Base-by-base conservation (phyloP, 2,888 invertebrate species). In the Timandra comae region DNA sequence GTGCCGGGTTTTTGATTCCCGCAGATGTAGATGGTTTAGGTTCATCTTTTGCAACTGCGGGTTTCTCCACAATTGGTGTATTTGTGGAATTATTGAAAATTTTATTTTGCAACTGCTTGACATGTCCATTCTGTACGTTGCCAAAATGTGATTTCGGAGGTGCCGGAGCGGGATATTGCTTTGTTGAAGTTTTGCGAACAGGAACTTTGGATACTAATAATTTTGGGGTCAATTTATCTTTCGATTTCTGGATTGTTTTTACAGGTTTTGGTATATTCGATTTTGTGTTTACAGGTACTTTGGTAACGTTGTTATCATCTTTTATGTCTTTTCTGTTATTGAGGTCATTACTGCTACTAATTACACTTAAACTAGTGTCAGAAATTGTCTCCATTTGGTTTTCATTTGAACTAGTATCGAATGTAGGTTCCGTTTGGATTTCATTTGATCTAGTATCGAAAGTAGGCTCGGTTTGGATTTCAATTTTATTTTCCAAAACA, bases 91-190 rank as follows among this genome's bases (percentile, higher is more conserved):
- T 63, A 48, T 69, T 78, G 38, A 86, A 84, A 29, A 86, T 54
- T 43, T 72, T 71, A 22, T 76, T 74, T 61, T 86, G 86, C 38
- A 86, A 55, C 46, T 86, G 81, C 50, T 82, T 85, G 1, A 86
- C 85, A 40, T 77, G 75, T 7, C 86, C 86, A 48, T 65, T 85
- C 62, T 78, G 80, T 37, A 86, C 63, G 45, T 76, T 78, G 12
- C 81, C 78, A 46, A 86, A 86, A 38, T 81, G 79, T 22, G 66
- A 40, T 63, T 80, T 85, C n/a, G 81, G 81, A 12, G 85, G 84
- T n/a, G 71, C 63, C 2, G 84, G 84, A 2, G 80, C 77, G 31
- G 76, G 73, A 43, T 78, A 68, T 43, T 78, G 77, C 46, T 85
- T 84, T 20, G 71, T 29, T 12, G 82, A 81, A 33, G 63, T 56